Conservation (phyloP, 2,113 vertebrate genomes). For the Sturnus vulgaris region DNA sequence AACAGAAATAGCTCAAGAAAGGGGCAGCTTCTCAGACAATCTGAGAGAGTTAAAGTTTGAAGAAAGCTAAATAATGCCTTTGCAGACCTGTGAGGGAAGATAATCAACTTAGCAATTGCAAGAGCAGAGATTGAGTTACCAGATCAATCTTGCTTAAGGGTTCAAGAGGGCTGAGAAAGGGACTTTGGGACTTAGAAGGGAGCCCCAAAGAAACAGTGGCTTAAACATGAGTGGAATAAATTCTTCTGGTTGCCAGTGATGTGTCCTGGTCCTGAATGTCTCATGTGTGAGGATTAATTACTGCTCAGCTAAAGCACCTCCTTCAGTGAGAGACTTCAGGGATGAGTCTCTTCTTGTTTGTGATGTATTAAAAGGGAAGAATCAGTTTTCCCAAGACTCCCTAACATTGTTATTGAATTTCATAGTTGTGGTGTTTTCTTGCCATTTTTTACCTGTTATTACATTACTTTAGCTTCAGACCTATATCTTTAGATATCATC, state of each 20-base stretch:
- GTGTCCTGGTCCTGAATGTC: neutral
- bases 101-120: neutral
- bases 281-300: neutral
- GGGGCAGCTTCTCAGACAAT: neutral
- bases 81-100: neutral
- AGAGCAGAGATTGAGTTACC: neutral
- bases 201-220: neutral
- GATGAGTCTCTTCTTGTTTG: neutral
- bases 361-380: neutral
- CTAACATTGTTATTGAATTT: neutral
- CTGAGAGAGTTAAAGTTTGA: neutral
- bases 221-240: neutral
- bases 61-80: neutral
- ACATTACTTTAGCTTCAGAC: neutral
- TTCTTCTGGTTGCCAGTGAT: neutral
- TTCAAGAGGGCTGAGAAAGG: neutral
- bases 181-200: neutral
- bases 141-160: neutral
- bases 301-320: neutral
- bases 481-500: neutral
- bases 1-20: conserved; percentile 35
- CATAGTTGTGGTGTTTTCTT: neutral
- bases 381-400: neutral
- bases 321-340: neutral
- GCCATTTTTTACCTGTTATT: neutral